A percentile compares a stretch with the other conserved stretches of the same genome.
These are phyloP conservation scores for Anolis sagrei DNA, from an alignment of 2,113 vertebrate genomes.

Conservation along the genomic window DNA sequence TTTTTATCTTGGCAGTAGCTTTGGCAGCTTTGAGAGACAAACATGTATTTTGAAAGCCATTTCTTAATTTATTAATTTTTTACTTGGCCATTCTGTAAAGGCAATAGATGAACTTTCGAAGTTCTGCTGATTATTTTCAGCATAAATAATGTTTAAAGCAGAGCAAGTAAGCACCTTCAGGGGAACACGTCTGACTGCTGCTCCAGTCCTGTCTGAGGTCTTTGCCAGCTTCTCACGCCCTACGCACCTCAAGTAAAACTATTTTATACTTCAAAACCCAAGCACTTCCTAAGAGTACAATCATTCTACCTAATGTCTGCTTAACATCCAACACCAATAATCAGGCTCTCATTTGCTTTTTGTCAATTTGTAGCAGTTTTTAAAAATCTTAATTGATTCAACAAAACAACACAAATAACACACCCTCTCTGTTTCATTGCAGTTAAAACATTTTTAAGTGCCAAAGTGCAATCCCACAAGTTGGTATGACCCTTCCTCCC, in stretches of 20 bases:
- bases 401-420: slow-evolving; percentile 13
- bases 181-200: slow-evolving; percentile 5
- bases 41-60: slow-evolving; percentile 16
- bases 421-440: neutral
- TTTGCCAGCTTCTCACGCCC: slow-evolving; percentile 21
- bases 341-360: slow-evolving; percentile 31
- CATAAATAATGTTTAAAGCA: slow-evolving; percentile 41
- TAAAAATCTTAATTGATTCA: slow-evolving; percentile 4
- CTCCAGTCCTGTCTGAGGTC: slow-evolving; percentile 47
- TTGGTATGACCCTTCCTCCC: neutral
- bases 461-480: neutral
- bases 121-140: slow-evolving; percentile 22
- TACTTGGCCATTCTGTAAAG: neutral
- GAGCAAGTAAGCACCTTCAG: slow-evolving; percentile 34
- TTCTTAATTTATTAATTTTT: neutral
- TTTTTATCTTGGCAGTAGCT: slow-evolving; percentile 19
- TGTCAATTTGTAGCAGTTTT: slow-evolving; percentile 29
- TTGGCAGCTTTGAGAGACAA: slow-evolving; percentile 52
- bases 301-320: slow-evolving; percentile 35
- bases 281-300: slow-evolving; percentile 20
- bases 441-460: slow-evolving; percentile 41
- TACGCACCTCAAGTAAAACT: slow-evolving; percentile 32
- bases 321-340: slow-evolving; percentile 42
- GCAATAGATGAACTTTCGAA: slow-evolving; percentile 25
- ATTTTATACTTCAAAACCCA: slow-evolving; percentile 11